phyloP scores from a whole-genome alignment of 2,797 vertebrate species.

The Argyrosomus regius region DNA sequence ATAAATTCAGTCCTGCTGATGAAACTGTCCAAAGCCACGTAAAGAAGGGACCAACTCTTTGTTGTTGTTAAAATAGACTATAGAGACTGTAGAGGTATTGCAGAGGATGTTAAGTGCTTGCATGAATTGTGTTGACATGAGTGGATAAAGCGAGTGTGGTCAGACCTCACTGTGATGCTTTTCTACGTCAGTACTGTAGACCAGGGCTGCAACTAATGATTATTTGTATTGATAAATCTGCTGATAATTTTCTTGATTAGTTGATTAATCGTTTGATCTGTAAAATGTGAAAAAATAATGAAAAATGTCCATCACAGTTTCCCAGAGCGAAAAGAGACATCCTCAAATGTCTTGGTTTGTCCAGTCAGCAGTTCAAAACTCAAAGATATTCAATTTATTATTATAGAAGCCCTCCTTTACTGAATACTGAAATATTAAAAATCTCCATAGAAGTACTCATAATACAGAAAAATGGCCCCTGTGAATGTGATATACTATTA shows the following conservation, averaged over 20 bases:
- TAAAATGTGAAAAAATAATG: not conserved
- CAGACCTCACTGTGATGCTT: not conserved
- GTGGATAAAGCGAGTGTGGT: not conserved
- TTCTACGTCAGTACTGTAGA: not conserved
- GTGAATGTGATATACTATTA: not conserved
- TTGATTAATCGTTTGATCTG: not conserved
- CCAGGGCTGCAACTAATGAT: not conserved
- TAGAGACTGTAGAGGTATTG: not conserved
- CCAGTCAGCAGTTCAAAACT: not conserved
- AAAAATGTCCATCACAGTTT: not conserved
- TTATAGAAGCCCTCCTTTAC: not conserved
- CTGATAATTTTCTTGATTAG: not conserved
- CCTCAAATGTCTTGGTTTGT: not conserved
- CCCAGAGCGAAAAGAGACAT: not conserved
- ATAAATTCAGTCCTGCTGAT: constrained; percentile 44
- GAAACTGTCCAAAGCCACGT: constrained; percentile 25
- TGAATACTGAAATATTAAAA: not conserved
- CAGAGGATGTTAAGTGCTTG: not conserved
- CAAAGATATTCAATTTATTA: not conserved
- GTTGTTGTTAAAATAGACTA: constrained; percentile 19
- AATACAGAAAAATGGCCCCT: not conserved
- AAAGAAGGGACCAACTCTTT: constrained; percentile 18
- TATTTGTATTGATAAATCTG: not conserved
- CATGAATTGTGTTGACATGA: constrained; percentile 18
- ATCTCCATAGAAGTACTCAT: not conserved